These are phyloP conservation scores for Parnassius smintheus DNA, from an alignment of 2,888 invertebrate genomes.

Conservation along the genomic window DNA sequence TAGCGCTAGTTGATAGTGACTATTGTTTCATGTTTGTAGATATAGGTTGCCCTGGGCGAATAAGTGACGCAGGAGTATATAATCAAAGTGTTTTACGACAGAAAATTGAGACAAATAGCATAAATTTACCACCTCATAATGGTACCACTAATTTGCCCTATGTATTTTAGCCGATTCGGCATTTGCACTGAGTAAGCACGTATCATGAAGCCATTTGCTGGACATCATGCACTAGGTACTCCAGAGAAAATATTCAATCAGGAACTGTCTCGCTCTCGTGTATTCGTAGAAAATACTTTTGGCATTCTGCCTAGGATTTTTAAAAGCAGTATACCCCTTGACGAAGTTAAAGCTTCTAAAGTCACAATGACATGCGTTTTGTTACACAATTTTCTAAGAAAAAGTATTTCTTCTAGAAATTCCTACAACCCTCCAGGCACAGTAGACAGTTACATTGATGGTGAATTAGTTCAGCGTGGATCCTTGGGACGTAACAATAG, in stretches of 20 bases:
- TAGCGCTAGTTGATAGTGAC: no score
- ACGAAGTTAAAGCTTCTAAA: no score
- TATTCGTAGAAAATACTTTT: neutral
- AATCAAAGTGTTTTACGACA: slow-evolving; percentile 2
- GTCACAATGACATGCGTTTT: no score
- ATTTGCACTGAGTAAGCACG: neutral
- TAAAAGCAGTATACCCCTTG: no score
- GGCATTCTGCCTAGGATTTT: neutral
- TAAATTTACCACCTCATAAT: neutral
- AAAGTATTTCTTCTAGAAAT: no score
- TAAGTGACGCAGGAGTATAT: slow-evolving; percentile 3
- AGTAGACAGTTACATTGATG: no score
- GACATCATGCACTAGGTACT: neutral
- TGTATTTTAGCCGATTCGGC: slow-evolving; percentile 2
- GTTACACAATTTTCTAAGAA: no score
- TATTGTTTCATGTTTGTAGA: neutral
- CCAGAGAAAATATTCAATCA: neutral
- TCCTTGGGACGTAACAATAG: no score
- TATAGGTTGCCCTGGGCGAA: slow-evolving; percentile 1
- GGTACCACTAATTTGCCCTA: neutral
- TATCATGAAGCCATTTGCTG: neutral
- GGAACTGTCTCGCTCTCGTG: neutral
- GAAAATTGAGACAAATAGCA: slow-evolving; percentile 1
- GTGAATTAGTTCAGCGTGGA: no score
- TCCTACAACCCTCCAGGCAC: no score